Evolutionary conservation across 2,888 invertebrate species (phyloP).

Genomic region (Microplitis deprimator): DNA sequence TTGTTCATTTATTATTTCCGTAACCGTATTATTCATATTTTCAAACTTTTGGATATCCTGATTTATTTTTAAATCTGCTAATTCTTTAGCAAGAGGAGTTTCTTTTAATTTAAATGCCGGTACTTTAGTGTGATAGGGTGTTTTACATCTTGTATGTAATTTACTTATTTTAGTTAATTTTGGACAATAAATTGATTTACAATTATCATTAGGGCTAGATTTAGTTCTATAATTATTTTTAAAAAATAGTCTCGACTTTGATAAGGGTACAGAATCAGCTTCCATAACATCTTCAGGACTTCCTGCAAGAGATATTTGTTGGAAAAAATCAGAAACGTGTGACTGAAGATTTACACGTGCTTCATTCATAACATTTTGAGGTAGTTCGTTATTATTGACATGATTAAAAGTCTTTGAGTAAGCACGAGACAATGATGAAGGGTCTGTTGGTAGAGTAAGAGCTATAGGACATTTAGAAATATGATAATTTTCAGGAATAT

Average conservation of each 20-base stretch:
- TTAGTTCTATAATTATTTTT: conserved; percentile 43
- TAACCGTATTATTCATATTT: conserved; percentile 64
- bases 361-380: conserved; percentile 66
- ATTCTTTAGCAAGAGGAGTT: conserved; percentile 63
- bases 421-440: conserved; percentile 53
- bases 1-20: conserved; percentile 60
- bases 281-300: conserved; percentile 70
- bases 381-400: conserved; percentile 59
- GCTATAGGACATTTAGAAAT: conserved; percentile 51
- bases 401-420: conserved; percentile 51
- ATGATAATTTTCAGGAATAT: conserved; percentile 49
- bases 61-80: conserved; percentile 62
- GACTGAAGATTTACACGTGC: conserved; percentile 66
- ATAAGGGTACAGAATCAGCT: conserved; percentile 61
- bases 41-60: conserved; percentile 64
- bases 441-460: conserved; percentile 62
- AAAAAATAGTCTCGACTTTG: conserved; percentile 52
- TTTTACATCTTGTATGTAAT: conserved; percentile 61
- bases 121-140: conserved; percentile 63
- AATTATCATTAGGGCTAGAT: conserved; percentile 46
- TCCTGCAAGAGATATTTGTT: conserved; percentile 68
- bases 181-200: conserved; percentile 56
- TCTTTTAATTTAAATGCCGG: conserved; percentile 55
- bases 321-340: conserved; percentile 69
- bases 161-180: conserved; percentile 65